Evolutionary conservation across 30 jellyfish, hydroid and myxozoan species (phyloP).

Genomic region (Rhopilema esculentum): DNA sequence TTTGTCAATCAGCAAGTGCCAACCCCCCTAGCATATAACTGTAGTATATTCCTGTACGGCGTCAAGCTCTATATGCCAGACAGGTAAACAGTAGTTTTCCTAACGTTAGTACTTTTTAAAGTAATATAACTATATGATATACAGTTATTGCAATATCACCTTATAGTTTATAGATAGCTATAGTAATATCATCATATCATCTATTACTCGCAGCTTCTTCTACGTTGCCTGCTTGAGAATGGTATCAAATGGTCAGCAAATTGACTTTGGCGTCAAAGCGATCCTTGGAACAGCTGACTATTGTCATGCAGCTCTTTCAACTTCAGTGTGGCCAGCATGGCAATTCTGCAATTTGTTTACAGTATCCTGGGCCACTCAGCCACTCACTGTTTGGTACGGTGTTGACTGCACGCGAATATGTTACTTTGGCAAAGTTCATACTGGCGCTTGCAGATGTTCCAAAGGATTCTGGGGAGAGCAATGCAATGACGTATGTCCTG

Average conservation of each 20-base stretch:
- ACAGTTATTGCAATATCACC: no score
- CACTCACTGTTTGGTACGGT: conserved; percentile 46
- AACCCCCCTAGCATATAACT: no score
- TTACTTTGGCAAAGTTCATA: conserved; percentile 35
- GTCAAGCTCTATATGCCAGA: no score
- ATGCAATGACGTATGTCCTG: conserved; percentile 48
- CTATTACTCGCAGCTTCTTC: conserved; percentile 65
- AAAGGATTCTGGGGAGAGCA: conserved; percentile 66
- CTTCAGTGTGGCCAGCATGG: conserved; percentile 65
- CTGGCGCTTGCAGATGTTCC: conserved; percentile 37
- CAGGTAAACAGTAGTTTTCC: no score
- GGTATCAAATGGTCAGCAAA: conserved; percentile 47
- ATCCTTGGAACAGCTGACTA: conserved; percentile 62
- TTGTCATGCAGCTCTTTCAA: conserved; percentile 52
- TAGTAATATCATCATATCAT: no score
- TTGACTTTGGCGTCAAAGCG: conserved; percentile 52
- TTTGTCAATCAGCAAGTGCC: no score
- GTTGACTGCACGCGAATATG: conserved; percentile 38
- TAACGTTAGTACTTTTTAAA: no score
- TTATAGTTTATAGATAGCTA: no score
- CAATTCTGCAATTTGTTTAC: conserved; percentile 57
- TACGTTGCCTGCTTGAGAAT: conserved; percentile 53
- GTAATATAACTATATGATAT: no score
- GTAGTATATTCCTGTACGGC: no score
- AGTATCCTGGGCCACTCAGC: conserved; percentile 50